Conservation (phyloP, 2,113 vertebrate species). For the Entelurus aequoreus region DNA sequence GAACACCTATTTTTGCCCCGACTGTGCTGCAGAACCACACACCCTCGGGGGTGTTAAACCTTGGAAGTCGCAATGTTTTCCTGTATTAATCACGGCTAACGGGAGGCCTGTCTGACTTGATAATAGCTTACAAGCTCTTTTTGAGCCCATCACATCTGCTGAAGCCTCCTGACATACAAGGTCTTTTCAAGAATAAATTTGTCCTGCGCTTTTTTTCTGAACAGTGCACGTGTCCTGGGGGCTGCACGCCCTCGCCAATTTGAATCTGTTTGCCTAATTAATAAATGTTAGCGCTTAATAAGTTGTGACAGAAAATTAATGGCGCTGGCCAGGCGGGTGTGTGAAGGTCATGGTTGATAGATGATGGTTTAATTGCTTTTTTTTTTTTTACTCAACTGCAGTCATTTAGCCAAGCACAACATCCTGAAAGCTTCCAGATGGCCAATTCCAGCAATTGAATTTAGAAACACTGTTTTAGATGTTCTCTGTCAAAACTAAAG, state of each 20-base stretch:
- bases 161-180: slow-evolving; percentile 33
- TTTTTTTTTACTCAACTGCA: slow-evolving; percentile 23
- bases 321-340: slow-evolving; percentile 28
- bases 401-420: slow-evolving; percentile 11
- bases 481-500: neutral
- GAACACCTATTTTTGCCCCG: no score
- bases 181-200: slow-evolving; percentile 37
- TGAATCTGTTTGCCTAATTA: slow-evolving; percentile 54
- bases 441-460: slow-evolving; percentile 1
- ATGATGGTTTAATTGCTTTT: slow-evolving; percentile 50
- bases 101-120: slow-evolving; percentile 17
- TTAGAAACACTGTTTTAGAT: neutral
- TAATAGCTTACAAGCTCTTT: slow-evolving; percentile 28
- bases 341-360: slow-evolving; percentile 49
- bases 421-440: slow-evolving; percentile 11
- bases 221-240: slow-evolving; percentile 9
- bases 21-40: no score
- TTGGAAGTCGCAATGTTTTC: no score
- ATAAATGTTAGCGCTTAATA: slow-evolving; percentile 57
- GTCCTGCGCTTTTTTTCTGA: slow-evolving; percentile 12
- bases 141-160: slow-evolving; percentile 21
- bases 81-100: slow-evolving; percentile 3
- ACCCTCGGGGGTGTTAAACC: no score
- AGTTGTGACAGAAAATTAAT: slow-evolving; percentile 60
- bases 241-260: slow-evolving; percentile 29